These are phyloP conservation scores for Morpho achilles DNA, from an alignment of 2,888 invertebrate genomes.

Conservation along the genomic window DNA sequence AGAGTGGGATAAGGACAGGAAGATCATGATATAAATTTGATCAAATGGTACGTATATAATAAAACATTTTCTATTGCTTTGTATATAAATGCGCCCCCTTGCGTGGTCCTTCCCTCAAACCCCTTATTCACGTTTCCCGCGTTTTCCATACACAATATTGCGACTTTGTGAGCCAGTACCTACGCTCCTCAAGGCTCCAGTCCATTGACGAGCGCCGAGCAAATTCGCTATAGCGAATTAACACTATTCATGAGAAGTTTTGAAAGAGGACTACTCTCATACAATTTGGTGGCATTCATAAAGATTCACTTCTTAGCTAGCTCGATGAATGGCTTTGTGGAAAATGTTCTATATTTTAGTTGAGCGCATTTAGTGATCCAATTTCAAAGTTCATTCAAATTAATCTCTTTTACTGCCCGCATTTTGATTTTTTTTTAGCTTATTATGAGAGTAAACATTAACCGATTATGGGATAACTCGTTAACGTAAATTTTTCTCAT, in stretches of 20 bases:
- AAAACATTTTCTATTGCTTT: conserved; percentile 32
- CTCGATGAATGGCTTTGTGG: conserved; percentile 71
- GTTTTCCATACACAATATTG: conserved; percentile 75
- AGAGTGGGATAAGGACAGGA: too few relatives aligned
- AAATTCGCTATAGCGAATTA: conserved; percentile 79
- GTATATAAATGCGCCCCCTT: conserved; percentile 57
- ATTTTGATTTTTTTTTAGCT: conserved; percentile 26
- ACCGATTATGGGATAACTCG: too few relatives aligned
- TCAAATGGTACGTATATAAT: conserved; percentile 30
- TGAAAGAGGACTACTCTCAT: conserved; percentile 78
- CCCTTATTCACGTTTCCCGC: conserved; percentile 67
- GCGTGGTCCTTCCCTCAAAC: conserved; percentile 51
- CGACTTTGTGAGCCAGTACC: conserved; percentile 57
- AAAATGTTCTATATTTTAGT: conserved; percentile 62
- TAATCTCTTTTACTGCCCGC: conserved; percentile 27
- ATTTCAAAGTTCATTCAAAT: conserved; percentile 41
- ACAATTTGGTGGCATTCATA: conserved; percentile 79
- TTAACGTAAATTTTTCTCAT: too few relatives aligned
- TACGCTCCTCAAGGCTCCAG: conserved; percentile 66
- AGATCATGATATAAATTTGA: too few relatives aligned
- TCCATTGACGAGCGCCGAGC: conserved; percentile 74
- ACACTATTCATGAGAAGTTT: conserved; percentile 78
- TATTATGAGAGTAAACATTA: conserved; percentile 19
- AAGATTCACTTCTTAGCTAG: conserved; percentile 75
- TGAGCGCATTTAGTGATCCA: conserved; percentile 44